These are phyloP conservation scores for Ranitomeya imitator DNA, from an alignment of 2,113 vertebrate species.

Conservation along the genomic window DNA sequence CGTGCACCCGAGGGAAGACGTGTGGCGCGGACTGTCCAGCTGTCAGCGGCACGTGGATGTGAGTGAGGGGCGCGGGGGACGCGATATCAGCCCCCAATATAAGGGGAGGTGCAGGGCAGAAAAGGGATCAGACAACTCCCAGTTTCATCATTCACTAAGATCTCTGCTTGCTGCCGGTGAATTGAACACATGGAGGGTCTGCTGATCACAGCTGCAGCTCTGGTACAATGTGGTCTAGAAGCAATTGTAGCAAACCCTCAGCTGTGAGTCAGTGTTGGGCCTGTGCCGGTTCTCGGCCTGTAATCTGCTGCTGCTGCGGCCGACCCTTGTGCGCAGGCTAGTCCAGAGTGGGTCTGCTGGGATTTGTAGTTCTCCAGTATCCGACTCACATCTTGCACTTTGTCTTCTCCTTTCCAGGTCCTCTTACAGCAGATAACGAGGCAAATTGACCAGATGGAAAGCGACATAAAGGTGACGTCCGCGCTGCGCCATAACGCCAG, in stretches of 20 bases:
- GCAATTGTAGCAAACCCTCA: no score
- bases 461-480: background rate
- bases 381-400: background rate
- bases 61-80: background rate
- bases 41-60: constrained; percentile 25
- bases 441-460: background rate
- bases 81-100: no score
- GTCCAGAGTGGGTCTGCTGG: background rate
- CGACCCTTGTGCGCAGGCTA: no score
- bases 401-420: background rate
- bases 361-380: background rate
- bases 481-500: background rate
- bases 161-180: background rate
- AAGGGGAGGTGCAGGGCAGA: no score
- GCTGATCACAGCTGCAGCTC: no score
- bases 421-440: background rate
- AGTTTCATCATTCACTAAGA: background rate
- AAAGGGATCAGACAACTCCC: no score
- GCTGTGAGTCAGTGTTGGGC: no score
- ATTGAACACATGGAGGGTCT: background rate
- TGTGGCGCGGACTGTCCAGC: background rate
- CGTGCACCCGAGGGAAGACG: background rate
- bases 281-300: no score
- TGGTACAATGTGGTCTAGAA: background rate
- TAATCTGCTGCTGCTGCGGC: no score